These are phyloP conservation scores for Stramonita haemastoma DNA, from an alignment of 2,888 invertebrate genomes.

Conservation along the genomic window DNA sequence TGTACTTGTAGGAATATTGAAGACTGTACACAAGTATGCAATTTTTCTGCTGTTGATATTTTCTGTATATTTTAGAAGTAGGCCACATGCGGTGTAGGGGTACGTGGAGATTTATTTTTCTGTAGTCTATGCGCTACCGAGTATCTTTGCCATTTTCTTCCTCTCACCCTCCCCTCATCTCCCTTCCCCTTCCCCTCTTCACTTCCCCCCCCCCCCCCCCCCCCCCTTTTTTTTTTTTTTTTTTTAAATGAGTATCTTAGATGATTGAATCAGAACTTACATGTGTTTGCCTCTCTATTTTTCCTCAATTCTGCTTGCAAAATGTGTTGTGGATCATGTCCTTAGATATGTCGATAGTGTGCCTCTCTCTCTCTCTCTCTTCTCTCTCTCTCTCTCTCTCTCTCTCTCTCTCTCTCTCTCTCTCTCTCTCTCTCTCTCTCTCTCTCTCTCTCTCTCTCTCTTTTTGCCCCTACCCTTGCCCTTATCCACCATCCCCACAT, in stretches of 20 bases:
- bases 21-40: no score
- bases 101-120: no score
- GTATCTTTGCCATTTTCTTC: neutral
- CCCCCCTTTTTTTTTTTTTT: neutral
- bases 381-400: neutral
- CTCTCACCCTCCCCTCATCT: neutral
- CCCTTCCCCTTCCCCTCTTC: neutral
- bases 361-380: neutral
- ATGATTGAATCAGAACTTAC: no score
- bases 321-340: neutral
- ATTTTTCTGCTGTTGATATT: no score
- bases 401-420: neutral
- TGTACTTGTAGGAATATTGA: no score
- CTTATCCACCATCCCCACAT: neutral
- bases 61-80: no score
- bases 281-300: neutral
- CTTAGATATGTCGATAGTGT: neutral
- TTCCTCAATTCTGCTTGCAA: neutral
- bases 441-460: constrained; percentile 1
- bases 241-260: neutral
- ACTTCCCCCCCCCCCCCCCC: neutral
- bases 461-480: neutral
- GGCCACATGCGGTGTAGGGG: no score
- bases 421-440: neutral
- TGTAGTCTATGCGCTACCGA: no score